Percentiles rank a stretch among this genome's conserved stretches.
These are phyloP conservation scores for Dendrolimus punctatus DNA, from an alignment of 1,140 invertebrate genomes.

Conservation along the genomic window DNA sequence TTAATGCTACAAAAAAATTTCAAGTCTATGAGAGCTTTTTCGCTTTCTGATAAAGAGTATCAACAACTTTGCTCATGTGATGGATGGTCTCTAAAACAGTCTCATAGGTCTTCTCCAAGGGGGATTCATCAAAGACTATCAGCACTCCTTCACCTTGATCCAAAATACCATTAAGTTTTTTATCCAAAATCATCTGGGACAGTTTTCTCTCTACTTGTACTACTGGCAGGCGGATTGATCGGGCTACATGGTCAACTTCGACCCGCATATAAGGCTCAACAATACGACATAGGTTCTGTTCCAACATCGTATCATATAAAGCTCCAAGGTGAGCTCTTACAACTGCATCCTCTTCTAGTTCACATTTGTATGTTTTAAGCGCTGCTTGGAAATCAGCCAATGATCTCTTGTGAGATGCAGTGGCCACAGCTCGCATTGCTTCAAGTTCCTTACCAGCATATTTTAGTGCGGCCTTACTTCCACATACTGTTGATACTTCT, in stretches of 20 bases:
- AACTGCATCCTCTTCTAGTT: slow-evolving; percentile 97
- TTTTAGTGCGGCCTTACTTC: slow-evolving; percentile 97
- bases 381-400: slow-evolving; percentile 92
- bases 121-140: slow-evolving; percentile 96
- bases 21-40: slow-evolving; percentile 94
- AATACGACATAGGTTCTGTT: slow-evolving; percentile 98
- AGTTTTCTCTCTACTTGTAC: slow-evolving; percentile 97
- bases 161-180: slow-evolving; percentile 96
- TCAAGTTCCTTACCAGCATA: slow-evolving; percentile 96
- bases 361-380: slow-evolving; percentile 88
- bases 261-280: slow-evolving; percentile 99
- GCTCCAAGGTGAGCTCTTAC: slow-evolving; percentile 96
- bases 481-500: slow-evolving; percentile 96
- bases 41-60: slow-evolving; percentile 98
- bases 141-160: slow-evolving; percentile 98
- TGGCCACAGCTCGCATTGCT: slow-evolving; percentile 97
- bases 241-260: slow-evolving; percentile 81
- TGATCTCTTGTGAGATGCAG: slow-evolving; percentile 96
- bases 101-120: slow-evolving; percentile 97
- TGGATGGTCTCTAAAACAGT: slow-evolving; percentile 97
- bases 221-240: slow-evolving; percentile 87
- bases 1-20: slow-evolving; percentile 65
- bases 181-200: slow-evolving; percentile 99
- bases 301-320: slow-evolving; percentile 98
- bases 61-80: slow-evolving; percentile 99